Base-by-base conservation (phyloP, 1,140 invertebrate species). In the Drosophila arawakana region DNA sequence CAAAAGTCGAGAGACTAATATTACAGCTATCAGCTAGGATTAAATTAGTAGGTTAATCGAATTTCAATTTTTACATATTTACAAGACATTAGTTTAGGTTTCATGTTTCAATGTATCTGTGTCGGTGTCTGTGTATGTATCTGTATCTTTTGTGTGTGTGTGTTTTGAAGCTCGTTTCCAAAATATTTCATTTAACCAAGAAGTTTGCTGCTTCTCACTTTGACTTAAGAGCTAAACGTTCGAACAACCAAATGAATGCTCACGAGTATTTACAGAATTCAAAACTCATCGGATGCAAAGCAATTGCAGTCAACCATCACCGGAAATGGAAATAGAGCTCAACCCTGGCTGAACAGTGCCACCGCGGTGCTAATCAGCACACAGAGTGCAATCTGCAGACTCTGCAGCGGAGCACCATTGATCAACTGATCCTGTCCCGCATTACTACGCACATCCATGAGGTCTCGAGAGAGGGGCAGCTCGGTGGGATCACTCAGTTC, bases 401-500 rank as follows among this genome's bases (percentile, higher is more conserved):
- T 34, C 54, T 35, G 10, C 2, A 46, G 2, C 7, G 39, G 7
- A 3, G 69, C 73, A 7, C 55, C 67, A 52, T 73, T 76, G 65
- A 70, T n/a, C 7, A 84, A 55, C 70, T 63, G 54, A 10, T 91
- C 82, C 77, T 89, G 84, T 11, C 83, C 83, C 46, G 74, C 84
- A 54, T 89, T 89, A 61, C 77, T 90, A 62, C 91, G 85, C 35
- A 91, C 82, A 80, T 92, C 91, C 90, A 92, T 92, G 2, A 91
- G 80, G 58, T 92, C 91, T 30, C 94, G 93, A 2, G 94, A 94
- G 44, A 94, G 92, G 10, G 94, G 94, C 77, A 94, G 92, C 70
- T 94, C 94, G 25, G 94, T 94, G 30, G 94, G 94, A 76, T 93
- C 94, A 78, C 94, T 94, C n/a, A 94, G 86, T 43, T 94, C 93